Evolutionary conservation across 2,888 invertebrate species (phyloP).

Genomic region (Drosophila suboccidentalis): DNA sequence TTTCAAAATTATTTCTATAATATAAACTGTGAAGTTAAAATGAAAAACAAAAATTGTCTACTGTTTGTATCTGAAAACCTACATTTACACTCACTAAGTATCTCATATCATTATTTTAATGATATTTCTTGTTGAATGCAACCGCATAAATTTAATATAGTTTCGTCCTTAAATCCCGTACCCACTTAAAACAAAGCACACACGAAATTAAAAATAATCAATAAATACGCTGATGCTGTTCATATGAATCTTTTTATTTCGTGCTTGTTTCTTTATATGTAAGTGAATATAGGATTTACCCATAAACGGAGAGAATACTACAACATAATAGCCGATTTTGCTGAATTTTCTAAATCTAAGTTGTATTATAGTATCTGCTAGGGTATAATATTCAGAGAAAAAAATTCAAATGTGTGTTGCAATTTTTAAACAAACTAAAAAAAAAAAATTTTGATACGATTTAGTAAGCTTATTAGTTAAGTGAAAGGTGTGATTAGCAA

Average conservation of each 20-base stretch:
- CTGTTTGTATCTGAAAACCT: background rate
- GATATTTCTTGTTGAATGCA: background rate
- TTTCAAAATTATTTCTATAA: background rate
- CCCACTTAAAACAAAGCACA: background rate
- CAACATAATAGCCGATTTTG: background rate
- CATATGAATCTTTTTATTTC: background rate
- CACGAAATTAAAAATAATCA: background rate
- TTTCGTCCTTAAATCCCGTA: background rate
- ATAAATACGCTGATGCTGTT: no score
- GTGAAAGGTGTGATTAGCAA: conserved; percentile 50
- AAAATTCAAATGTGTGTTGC: conserved; percentile 15
- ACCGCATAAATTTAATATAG: no score
- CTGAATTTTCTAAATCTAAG: background rate
- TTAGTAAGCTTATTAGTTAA: conserved; percentile 56
- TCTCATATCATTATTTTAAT: background rate
- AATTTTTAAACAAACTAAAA: conserved; percentile 9
- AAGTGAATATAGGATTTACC: background rate
- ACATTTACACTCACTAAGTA: background rate
- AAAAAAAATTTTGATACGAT: conserved; percentile 1
- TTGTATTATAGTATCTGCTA: conserved; percentile 12
- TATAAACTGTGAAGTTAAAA: background rate
- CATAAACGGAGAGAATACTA: background rate
- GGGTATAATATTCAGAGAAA: conserved; percentile 14
- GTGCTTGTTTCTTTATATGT: background rate
- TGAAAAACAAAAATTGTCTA: background rate